Base-by-base conservation (phyloP, 2,888 invertebrate genomes). In the Apantesis nais region DNA sequence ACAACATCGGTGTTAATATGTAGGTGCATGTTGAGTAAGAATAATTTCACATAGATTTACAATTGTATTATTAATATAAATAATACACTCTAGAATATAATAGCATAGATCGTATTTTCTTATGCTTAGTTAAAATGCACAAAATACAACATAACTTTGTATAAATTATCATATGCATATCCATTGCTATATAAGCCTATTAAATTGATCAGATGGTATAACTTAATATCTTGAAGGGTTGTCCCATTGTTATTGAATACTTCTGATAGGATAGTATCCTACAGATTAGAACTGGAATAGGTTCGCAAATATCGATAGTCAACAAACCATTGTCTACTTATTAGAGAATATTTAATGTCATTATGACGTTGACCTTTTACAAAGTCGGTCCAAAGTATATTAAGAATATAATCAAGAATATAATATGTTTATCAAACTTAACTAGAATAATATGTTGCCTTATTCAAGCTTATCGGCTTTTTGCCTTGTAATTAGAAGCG, bases 401-500 rank as follows among this genome's bases (percentile, higher is more conserved):
- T 52, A 52, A n/a, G 34, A 55, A 55, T 8, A n/a, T 25, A 55
- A 9, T 8, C 52, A 55, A 12, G 12, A n/a, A n/a, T 55, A 16
- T 16, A 55, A 12, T 52, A 7, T 48, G n/a, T n/a, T n/a, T 12
- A 55, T 70, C 2, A 44, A 8, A 48, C 31, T 68, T 55, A 14
- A 63, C 8, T 19, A 19, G 44, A 55, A 63, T 62, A 39, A 19
- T 52, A 62, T 25, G 29, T 61, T 29, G 29, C 11, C 25, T 39
- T 39, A 52, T 52, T 25, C 2, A 63, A 29, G 55, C 31, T 31
- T 41, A 68, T 62, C 63, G 29, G 29, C 44, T 29, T 68, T 68
- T 68, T 63, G 55, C n/a, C 29, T 77, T 71, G 64, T 71, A 81
- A 78, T 78, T 81, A 72, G 60, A 44, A 25, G 58, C n/a, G 14